These are phyloP conservation scores for Aegithalos caudatus DNA, from an alignment of 2,113 vertebrate genomes.

Conservation along the genomic window DNA sequence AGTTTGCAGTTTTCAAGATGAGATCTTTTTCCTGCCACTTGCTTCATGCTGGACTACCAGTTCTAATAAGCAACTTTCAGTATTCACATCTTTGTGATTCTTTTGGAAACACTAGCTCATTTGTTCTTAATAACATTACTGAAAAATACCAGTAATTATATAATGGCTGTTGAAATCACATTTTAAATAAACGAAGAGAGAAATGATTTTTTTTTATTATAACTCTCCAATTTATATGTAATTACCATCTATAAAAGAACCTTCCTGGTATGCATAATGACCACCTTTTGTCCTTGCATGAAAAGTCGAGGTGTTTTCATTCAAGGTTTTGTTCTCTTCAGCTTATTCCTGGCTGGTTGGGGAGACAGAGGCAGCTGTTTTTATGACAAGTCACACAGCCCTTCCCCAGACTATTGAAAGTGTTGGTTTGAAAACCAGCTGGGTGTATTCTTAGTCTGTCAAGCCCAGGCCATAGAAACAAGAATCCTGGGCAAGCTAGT, in stretches of 20 bases:
- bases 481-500: slow-evolving; percentile 59
- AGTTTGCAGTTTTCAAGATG: slow-evolving; percentile 47
- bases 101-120: slow-evolving; percentile 71
- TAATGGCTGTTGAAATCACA: slow-evolving; percentile 78
- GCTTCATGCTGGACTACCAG: slow-evolving; percentile 23
- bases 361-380: slow-evolving; percentile 78
- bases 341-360: slow-evolving; percentile 79
- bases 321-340: slow-evolving; percentile 79
- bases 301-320: slow-evolving; percentile 82
- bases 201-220: slow-evolving; percentile 77
- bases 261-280: slow-evolving; percentile 84
- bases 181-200: slow-evolving; percentile 80
- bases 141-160: slow-evolving; percentile 83
- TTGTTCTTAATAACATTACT: slow-evolving; percentile 73
- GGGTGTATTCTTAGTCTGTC: slow-evolving; percentile 69
- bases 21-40: slow-evolving; percentile 17
- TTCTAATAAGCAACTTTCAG: slow-evolving; percentile 69
- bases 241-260: slow-evolving; percentile 81
- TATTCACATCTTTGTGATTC: slow-evolving; percentile 74
- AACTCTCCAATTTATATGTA: slow-evolving; percentile 81
- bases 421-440: slow-evolving; percentile 75
- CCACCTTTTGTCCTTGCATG: slow-evolving; percentile 80
- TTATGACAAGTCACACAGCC: slow-evolving; percentile 68
- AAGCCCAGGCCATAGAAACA: slow-evolving; percentile 63
- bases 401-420: slow-evolving; percentile 63